Evolutionary conservation across 1,140 invertebrate genomes (phyloP), one percentile per base, ranked within the genome.

Genomic region (Anoplolepis gracilipes): DNA sequence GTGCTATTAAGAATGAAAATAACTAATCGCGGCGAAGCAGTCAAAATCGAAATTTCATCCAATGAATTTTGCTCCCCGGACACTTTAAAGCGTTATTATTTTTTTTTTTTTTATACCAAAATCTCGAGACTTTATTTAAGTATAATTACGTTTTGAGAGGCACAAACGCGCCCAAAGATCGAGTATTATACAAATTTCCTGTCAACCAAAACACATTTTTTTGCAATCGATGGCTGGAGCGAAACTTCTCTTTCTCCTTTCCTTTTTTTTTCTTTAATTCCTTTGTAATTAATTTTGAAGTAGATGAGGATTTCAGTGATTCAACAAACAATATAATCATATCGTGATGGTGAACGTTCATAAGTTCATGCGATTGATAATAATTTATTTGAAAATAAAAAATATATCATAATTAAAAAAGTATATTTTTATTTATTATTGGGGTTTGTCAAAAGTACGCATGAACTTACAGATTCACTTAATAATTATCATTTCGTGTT

Each of bases 41-140:
- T 13, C 5, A 3, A 25, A 75, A 75, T 4, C 16, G 25, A 76
- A 76, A 76, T 62, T 73, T 19, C 5, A 62, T 39, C 22, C 10
- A 46, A 7, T 61, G 6, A 49, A 49, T 28, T n/a, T 49, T 49
- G 55, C 16, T 62, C 25, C 65, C 22, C 25, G 25, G 19, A 16
- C 36, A 19, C 25, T 42, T 76, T 49, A 11, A 65, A 64, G 11
- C 61, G 16, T 28, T 36, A 49, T 57, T 64, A 57, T 30, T 6
- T 49, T 16, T 7, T 42, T 53, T 11, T 11, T 49, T 55, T 46
- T 16, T 69, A 79, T 39, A 79, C 46, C 4, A 79, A 79, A 79
- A 79, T 79, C n/a, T n/a, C 16, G 62, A 79, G 30, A 79, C 77
- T 70, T 46, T 53, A 70, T 28, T 79, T 79, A 79, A 79, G 22